phyloP scores from a whole-genome alignment of 2,888 invertebrate species.

The Drosophila bunnanda region DNA sequence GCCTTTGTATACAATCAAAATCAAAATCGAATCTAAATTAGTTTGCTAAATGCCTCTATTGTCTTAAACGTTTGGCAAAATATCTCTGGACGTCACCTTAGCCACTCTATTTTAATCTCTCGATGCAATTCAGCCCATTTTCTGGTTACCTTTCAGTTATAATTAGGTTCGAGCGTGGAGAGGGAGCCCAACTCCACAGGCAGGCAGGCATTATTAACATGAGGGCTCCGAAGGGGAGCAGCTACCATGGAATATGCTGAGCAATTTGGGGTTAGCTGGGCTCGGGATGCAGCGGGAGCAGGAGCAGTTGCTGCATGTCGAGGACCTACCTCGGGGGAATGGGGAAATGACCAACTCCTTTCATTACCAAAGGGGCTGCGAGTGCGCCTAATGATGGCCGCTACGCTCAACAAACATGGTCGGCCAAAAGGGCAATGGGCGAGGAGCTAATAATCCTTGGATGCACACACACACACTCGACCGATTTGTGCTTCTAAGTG shows the following conservation, averaged over 20 bases:
- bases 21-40: neutral
- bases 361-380: slow-evolving; percentile 32
- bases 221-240: neutral
- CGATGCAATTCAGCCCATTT: slow-evolving; percentile 1
- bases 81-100: neutral
- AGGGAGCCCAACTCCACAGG: neutral
- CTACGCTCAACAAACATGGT: slow-evolving; percentile 18
- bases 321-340: slow-evolving; percentile 5
- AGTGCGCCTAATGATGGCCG: slow-evolving; percentile 28
- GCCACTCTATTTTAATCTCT: neutral
- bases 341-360: neutral
- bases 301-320: slow-evolving; percentile 3
- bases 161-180: neutral
- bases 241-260: slow-evolving; percentile 25
- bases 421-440: slow-evolving; percentile 48
- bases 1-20: too few species aligned
- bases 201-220: slow-evolving; percentile 22
- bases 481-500: slow-evolving; percentile 36
- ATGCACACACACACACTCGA: slow-evolving; percentile 36
- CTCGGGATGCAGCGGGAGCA: neutral
- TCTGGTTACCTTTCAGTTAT: slow-evolving; percentile 4
- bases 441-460: slow-evolving; percentile 49
- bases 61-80: neutral
- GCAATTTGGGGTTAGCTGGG: slow-evolving; percentile 31
- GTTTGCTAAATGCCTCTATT: neutral